Conservation (phyloP, 2,113 vertebrate genomes). For the Xyliphius kryptos region DNA sequence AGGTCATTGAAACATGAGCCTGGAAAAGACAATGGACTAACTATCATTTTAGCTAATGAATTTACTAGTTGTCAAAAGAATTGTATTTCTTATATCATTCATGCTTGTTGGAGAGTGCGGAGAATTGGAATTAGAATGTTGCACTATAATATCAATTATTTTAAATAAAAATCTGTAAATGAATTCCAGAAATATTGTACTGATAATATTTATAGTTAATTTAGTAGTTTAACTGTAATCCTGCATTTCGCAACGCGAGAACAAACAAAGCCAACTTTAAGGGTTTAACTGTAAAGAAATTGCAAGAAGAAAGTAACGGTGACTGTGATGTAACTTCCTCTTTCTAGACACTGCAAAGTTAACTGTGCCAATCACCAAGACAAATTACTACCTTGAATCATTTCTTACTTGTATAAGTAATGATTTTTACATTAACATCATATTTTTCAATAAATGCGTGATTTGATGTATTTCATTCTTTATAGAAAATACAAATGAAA, state of each 20-base stretch:
- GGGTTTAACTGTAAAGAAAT: not conserved
- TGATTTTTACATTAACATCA: too few species aligned
- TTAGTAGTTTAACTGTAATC: not conserved
- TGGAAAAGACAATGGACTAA: too few species aligned
- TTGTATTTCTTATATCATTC: not conserved
- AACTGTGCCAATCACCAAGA: not conserved
- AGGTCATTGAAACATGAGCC: too few species aligned
- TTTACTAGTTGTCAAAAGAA: not conserved
- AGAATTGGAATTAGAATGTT: not conserved
- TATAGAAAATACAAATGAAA: too few species aligned
- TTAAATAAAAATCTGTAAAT: too few species aligned
- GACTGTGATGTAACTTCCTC: constrained; percentile 3
- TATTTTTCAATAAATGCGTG: too few species aligned
- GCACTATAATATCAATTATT: too few species aligned
- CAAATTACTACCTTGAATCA: not conserved
- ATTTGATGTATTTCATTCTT: too few species aligned
- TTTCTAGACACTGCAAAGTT: not conserved
- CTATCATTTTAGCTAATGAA: not conserved
- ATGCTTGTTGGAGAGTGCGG: too few species aligned
- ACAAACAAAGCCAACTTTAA: not conserved
- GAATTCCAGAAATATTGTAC: too few species aligned
- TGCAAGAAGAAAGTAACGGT: not conserved
- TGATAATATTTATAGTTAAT: too few species aligned
- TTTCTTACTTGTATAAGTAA: not conserved
- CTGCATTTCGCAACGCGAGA: not conserved